Conservation (phyloP, 2,113 vertebrate species). For the Barnardius zonarius region DNA sequence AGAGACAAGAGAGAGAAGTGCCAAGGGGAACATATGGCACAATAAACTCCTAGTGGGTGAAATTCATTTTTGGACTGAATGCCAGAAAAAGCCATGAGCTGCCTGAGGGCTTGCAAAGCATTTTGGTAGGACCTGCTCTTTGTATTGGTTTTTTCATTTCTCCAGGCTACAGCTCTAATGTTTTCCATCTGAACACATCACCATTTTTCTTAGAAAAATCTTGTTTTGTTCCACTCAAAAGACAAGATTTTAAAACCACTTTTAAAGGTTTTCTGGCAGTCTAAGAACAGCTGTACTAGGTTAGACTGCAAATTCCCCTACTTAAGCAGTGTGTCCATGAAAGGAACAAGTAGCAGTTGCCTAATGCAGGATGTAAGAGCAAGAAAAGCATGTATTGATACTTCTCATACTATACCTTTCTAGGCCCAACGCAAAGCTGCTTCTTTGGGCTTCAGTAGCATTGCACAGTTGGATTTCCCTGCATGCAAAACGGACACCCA, state of each 20-base stretch:
- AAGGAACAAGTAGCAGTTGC: not conserved
- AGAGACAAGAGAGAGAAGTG: not conserved
- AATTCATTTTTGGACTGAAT: constrained; percentile 21
- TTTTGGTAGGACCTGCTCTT: constrained; percentile 24
- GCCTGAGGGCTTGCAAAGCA: not conserved
- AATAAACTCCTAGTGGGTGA: not conserved
- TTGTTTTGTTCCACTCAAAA: not conserved
- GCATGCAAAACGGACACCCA: not conserved
- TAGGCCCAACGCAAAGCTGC: not conserved
- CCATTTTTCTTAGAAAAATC: not conserved
- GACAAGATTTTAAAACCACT: not conserved
- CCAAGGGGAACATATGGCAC: not conserved
- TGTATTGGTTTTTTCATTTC: not conserved
- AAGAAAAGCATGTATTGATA: not conserved
- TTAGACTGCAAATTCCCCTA: not conserved
- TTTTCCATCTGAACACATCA: not conserved
- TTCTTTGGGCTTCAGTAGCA: not conserved
- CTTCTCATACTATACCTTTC: not conserved
- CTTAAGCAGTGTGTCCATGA: not conserved
- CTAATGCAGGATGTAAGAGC: not conserved
- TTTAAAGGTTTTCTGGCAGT: not conserved
- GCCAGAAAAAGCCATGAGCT: constrained; percentile 10
- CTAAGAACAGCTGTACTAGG: not conserved
- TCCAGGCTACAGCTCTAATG: not conserved
- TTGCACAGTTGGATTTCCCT: not conserved